These are phyloP conservation scores for Macropus fuliginosus DNA, from an alignment of 2,797 vertebrate genomes.

Conservation along the genomic window DNA sequence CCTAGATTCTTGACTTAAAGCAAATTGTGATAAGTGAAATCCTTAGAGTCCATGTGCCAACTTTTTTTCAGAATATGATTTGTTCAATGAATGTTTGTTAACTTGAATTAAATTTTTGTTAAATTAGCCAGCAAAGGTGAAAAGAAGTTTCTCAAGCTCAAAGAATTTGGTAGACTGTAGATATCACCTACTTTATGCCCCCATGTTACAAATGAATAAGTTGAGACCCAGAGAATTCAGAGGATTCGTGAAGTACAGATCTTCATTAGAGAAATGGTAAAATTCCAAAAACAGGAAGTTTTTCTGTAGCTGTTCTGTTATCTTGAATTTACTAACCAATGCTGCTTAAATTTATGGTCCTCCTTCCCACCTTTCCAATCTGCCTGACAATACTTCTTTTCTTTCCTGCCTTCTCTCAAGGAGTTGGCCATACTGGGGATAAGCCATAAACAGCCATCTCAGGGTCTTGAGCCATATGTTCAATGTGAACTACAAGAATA, in stretches of 20 bases:
- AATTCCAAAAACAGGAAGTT: not conserved
- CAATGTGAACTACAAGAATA: not conserved
- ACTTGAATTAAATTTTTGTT: not conserved
- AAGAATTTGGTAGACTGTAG: not conserved
- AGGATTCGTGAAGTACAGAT: not conserved
- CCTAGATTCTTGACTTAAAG: not conserved
- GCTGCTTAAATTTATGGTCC: not conserved
- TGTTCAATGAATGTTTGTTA: not conserved
- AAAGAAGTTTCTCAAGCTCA: not conserved
- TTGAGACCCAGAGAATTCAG: not conserved
- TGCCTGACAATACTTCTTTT: not conserved
- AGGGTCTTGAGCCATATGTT: not conserved
- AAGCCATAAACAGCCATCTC: not conserved
- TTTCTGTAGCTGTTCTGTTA: not conserved
- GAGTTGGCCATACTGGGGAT: not conserved
- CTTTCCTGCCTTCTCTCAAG: not conserved
- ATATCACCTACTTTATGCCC: not conserved
- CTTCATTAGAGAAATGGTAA: not conserved
- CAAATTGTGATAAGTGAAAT: not conserved
- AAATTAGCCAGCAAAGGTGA: not conserved
- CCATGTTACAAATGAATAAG: not conserved
- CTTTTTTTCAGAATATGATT: not conserved
- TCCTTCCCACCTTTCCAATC: not conserved
- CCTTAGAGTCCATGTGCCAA: not conserved
- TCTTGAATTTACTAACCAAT: not conserved